phyloP scores from a whole-genome alignment of 2,888 invertebrate genomes.

The Limnephilus marmoratus region DNA sequence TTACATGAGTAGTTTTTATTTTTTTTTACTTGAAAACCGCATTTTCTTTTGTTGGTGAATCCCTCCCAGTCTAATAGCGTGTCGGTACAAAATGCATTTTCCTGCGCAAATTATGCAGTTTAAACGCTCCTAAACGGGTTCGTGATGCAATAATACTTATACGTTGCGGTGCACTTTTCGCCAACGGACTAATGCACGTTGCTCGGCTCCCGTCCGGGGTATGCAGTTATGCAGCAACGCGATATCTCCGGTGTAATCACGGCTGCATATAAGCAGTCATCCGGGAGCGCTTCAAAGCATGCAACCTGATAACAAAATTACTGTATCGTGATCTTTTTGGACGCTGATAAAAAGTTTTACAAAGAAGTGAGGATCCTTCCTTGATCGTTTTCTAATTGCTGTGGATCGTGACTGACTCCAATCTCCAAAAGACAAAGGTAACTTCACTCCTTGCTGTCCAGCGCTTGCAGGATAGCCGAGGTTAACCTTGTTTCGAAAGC shows the following conservation, averaged over 20 bases:
- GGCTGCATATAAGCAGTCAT: conserved; percentile 42
- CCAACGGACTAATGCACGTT: conserved; percentile 30
- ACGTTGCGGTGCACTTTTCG: conserved; percentile 59
- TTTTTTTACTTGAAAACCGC: not conserved
- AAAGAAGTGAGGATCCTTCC: too few relatives aligned
- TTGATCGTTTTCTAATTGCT: too few relatives aligned
- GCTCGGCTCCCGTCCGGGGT: conserved; percentile 8
- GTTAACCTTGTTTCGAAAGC: too few relatives aligned
- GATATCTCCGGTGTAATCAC: conserved; percentile 39
- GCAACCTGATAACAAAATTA: not conserved
- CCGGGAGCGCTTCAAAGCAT: conserved; percentile 8
- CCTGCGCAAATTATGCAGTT: conserved; percentile 51
- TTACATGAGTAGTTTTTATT: not conserved
- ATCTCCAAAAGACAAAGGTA: too few relatives aligned
- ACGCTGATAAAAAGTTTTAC: not conserved
- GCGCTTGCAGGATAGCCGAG: too few relatives aligned
- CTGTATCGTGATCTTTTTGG: not conserved
- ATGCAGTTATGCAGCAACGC: not conserved
- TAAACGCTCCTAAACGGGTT: conserved; percentile 64
- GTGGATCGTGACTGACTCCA: too few relatives aligned
- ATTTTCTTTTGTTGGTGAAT: not conserved
- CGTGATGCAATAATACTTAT: conserved; percentile 49
- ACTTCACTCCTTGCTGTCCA: too few relatives aligned
- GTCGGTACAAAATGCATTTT: conserved; percentile 59
- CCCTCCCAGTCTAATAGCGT: conserved; percentile 48